Percentiles rank a stretch among this genome's conserved stretches.
These are phyloP conservation scores for Hippocampus guttulatus DNA, from an alignment of 2,113 vertebrate species.

Conservation along the genomic window DNA sequence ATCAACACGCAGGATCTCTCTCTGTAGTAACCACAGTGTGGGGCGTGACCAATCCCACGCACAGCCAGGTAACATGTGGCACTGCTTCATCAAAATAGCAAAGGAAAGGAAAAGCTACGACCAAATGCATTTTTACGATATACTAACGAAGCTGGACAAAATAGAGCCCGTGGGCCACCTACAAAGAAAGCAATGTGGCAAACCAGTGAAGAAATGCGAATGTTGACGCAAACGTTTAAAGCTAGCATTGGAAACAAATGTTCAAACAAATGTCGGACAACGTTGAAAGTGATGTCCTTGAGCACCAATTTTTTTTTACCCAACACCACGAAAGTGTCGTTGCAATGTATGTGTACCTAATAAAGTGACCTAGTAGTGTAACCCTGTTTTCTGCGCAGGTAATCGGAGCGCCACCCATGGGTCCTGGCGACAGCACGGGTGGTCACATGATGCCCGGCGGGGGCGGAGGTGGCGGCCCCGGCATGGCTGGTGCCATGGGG, in stretches of 20 bases:
- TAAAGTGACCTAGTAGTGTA: too few species aligned
- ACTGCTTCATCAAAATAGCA: not conserved
- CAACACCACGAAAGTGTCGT: too few species aligned
- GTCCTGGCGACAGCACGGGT: constrained; percentile 77
- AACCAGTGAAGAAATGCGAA: not conserved
- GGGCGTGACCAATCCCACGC: constrained; percentile 88
- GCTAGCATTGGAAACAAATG: too few species aligned
- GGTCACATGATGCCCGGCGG: constrained; percentile 79
- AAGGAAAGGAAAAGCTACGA: not conserved
- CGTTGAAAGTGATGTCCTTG: too few species aligned
- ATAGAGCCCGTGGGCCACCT: too few species aligned
- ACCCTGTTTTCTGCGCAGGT: constrained; percentile 76
- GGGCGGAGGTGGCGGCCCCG: constrained; percentile 53
- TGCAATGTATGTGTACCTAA: too few species aligned
- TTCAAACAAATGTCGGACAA: too few species aligned
- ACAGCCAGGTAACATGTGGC: constrained; percentile 80
- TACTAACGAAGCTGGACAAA: too few species aligned
- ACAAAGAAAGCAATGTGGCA: too few species aligned
- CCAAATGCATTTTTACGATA: not conserved
- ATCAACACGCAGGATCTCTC: constrained; percentile 86
- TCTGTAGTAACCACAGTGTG: constrained; percentile 94
- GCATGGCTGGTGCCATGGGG: constrained; percentile 69
- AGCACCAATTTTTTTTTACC: too few species aligned
- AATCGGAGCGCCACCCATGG: constrained; percentile 74
- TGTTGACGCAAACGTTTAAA: not conserved